Percentiles rank a stretch among this genome's conserved stretches.
phyloP scores from a whole-genome alignment of 53 echinoderm and acorn worm genomes.

The Astropecten irregularis region DNA sequence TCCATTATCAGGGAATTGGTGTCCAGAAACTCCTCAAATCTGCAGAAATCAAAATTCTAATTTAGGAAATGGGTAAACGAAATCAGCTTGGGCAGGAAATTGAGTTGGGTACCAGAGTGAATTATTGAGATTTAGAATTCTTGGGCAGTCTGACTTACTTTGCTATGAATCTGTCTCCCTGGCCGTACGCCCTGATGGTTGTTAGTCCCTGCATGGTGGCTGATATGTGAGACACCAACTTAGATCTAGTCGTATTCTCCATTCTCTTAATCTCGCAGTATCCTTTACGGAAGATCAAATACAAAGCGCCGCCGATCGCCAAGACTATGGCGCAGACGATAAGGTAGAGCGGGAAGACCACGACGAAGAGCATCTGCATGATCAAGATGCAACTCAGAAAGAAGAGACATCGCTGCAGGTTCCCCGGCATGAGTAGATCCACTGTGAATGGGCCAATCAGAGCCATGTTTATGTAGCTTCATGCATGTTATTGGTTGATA shows the following conservation, averaged over 20 bases:
- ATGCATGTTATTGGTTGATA: background rate
- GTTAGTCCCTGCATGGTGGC: constrained; percentile 84
- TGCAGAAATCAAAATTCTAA: too few species aligned
- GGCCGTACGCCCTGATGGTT: constrained; percentile 75
- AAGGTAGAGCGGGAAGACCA: constrained; percentile 71
- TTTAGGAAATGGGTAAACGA: too few species aligned
- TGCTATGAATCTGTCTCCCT: constrained; percentile 59
- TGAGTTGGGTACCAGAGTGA: background rate
- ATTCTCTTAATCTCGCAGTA: constrained; percentile 85
- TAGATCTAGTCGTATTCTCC: constrained; percentile 68
- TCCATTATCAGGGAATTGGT: constrained; percentile 71
- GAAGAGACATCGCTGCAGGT: constrained; percentile 63
- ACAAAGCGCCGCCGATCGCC: constrained; percentile 45
- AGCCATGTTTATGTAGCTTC: background rate
- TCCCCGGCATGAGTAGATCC: constrained; percentile 69
- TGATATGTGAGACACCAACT: constrained; percentile 75
- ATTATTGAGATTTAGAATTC: background rate
- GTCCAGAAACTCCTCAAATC: constrained; percentile 76
- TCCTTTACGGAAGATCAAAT: constrained; percentile 65
- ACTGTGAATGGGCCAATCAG: constrained; percentile 60
- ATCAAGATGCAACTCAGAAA: constrained; percentile 61
- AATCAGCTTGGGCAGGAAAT: too few species aligned
- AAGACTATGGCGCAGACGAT: constrained; percentile 41
- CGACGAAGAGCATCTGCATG: constrained; percentile 55
- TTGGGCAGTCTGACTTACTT: too few species aligned